Base-by-base conservation (phyloP, 1,140 invertebrate genomes). In the Rhysida immarginata region DNA sequence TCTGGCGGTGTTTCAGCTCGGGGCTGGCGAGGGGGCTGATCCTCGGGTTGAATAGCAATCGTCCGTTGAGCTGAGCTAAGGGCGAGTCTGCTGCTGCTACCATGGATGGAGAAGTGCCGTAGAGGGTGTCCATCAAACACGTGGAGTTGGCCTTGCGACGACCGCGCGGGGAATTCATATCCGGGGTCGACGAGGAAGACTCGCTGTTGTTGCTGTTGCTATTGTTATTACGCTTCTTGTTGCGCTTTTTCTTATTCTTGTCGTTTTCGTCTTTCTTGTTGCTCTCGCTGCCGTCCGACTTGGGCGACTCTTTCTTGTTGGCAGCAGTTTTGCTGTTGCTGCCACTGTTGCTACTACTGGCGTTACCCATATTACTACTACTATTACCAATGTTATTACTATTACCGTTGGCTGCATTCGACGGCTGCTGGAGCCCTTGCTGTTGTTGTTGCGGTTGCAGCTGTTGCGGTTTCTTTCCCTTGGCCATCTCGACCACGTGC, bases 1-100 rank as follows among this genome's bases (percentile, higher is more conserved):
- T 64, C 16, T 54, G 57, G 14, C 60, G 57, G 25, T 59, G 57
- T 3, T 23, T 53, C 0, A 53, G 35, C 44, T 61, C 61, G 2
- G 59, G 60, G 21, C 59, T 60, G 21, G 46, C 20, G 42, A 64
- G 61, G 21, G 66, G 66, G 29, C 59, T 63, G 25, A 54, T 21
- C 13, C 25, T 8, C 63, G 62, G 14, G 62, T 63, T 50, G 59
- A 18, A 55, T 25, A 25, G 51, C 26, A 56, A 58, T 18, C 16
- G 49, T 53, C 45, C 56, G 41, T 41, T 53, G 16, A 27, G 26
- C 41, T 56, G 53, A 43, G 51, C 51, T 24, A 46, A 26, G 29
- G 55, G 55, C n/a, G 41, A 42, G 2, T 52, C 52, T 25, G 51
- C 52, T 41, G 46, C 55, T 11, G 56, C 20, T 16, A 26, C 21